Percentiles rank a stretch among this genome's conserved stretches.
Evolutionary conservation across 2,888 invertebrate genomes (phyloP).

Genomic region (Pollenia griseotomentosa): DNA sequence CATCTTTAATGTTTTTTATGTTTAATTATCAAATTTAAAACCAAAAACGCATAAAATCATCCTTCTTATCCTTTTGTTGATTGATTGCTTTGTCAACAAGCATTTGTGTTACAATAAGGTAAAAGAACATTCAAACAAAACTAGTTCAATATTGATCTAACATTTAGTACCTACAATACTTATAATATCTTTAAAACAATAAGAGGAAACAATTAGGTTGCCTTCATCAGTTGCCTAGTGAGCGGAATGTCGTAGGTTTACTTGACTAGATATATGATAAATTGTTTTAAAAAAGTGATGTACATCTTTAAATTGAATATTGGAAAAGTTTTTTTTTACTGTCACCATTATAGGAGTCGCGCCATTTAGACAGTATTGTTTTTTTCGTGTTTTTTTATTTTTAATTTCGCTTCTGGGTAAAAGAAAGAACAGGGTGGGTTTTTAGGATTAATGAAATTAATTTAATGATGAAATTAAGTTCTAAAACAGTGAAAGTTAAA

Average conservation of each 20-base stretch:
- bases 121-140: background rate
- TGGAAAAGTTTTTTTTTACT: background rate
- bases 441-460: background rate
- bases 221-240: constrained; percentile 46
- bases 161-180: background rate
- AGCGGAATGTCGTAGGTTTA: background rate
- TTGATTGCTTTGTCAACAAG: too few species aligned
- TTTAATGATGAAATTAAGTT: constrained; percentile 26
- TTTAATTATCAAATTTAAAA: background rate
- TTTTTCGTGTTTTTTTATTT: background rate
- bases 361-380: constrained; percentile 27
- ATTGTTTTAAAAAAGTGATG: constrained; percentile 15
- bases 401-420: too few species aligned
- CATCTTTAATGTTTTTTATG: too few species aligned
- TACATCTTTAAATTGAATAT: constrained; percentile 17
- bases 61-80: too few species aligned
- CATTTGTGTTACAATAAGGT: too few species aligned
- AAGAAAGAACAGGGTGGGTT: background rate
- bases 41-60: background rate
- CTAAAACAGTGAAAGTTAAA: constrained; percentile 28
- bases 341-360: background rate
- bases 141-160: constrained; percentile 55
- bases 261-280: background rate
- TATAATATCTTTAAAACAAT: background rate
- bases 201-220: background rate